These are phyloP conservation scores for Myotis daubentonii DNA, from an alignment of 2,797 vertebrate genomes.

Conservation along the genomic window DNA sequence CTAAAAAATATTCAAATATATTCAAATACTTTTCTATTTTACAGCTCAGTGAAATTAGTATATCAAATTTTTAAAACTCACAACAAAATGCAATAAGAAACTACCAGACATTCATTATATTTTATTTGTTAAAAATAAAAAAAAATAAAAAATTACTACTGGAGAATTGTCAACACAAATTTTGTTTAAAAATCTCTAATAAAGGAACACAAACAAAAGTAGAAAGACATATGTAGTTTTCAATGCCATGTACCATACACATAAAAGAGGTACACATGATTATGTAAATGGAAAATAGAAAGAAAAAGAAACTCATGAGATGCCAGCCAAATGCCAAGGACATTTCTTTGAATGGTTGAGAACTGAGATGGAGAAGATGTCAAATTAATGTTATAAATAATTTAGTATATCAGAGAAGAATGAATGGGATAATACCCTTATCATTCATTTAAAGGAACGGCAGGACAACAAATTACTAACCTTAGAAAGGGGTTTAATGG, in stretches of 20 bases:
- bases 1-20: not conserved
- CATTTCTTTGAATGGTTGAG: slow-evolving; percentile 72
- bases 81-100: not conserved
- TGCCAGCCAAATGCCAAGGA: slow-evolving; percentile 64
- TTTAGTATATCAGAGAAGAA: slow-evolving; percentile 77
- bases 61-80: not conserved
- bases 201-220: not conserved
- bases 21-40: not conserved
- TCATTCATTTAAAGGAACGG: slow-evolving; percentile 79
- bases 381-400: slow-evolving; percentile 74
- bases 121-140: not conserved
- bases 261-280: not conserved
- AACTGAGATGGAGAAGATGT: slow-evolving; percentile 73
- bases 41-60: not conserved
- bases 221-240: not conserved
- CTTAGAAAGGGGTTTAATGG: slow-evolving; percentile 49
- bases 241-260: not conserved
- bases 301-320: slow-evolving; percentile 44
- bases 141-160: not conserved
- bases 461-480: slow-evolving; percentile 81
- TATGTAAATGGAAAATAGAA: not conserved
- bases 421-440: slow-evolving; percentile 74
- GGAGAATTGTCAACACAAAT: not conserved
- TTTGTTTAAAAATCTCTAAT: not conserved
- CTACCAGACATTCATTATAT: not conserved